Base-by-base conservation (phyloP, 2,888 invertebrate genomes). In the Ypsolopha sequella region DNA sequence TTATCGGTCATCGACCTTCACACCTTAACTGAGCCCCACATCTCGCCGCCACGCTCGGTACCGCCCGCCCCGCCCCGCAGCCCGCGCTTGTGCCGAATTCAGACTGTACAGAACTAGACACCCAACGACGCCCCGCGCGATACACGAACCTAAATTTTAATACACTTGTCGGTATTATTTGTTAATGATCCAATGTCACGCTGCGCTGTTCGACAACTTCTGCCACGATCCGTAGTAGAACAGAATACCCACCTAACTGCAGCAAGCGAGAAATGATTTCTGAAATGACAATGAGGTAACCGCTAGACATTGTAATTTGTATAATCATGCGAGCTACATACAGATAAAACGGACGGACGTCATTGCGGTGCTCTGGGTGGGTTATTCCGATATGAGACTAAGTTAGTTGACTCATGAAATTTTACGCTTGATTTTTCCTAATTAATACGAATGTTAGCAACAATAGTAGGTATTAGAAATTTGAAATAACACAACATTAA, bases 1-100 rank as follows among this genome's bases (percentile, higher is more conserved):
- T 85, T 85, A 85, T 85, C 85, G 81, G 84, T 79, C 84, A 81
- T 76, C 75, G 79, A 84, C 81, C 85, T 82, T 81, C 76, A 72
- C 80, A 82, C 82, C 82, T 85, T 80, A 77, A 79, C 73, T 60
- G 82, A 79, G 84, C 82, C 84, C 75, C 82, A 71, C 76, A 81
- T 80, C 81, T 76, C 77, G 70, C 65, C 8, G 44, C 39, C n/a
- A 11, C 24, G 13, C 46, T 46, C 13, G 46, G 58, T 59, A 58
- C 59, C 56, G 54, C 56, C 53, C 52, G 52, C 51, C 54, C 51
- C 64, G 62, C 57, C 59, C 58, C 62, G 63, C 63, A 66, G 68
- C 70, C 60, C 58, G 68, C 63, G 66, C 70, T 63, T 71, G 66
- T 63, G 48, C 38, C 48, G 34, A 48, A 11, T 39, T 46, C 46